Base-by-base conservation (phyloP, 2,888 invertebrate species). In the Acleris literana region DNA sequence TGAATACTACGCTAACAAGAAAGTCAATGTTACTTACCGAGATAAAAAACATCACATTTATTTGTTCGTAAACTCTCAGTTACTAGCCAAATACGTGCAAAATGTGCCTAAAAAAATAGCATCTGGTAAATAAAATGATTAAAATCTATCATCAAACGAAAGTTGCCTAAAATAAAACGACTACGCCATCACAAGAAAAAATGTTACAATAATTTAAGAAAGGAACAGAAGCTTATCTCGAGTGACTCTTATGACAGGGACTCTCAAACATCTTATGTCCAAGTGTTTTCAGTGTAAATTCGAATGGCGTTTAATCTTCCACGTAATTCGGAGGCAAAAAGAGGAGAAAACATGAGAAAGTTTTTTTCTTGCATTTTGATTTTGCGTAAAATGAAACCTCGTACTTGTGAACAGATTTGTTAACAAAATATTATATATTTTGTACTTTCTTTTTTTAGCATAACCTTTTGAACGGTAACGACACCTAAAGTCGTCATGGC, bases 231-330 rank as follows among this genome's bases (percentile, higher is more conserved):
- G 72, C 75, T 78, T 76, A 71, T 74, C 74, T 73, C 69, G 60
- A 79, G 77, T 72, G 76, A 70, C 76, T 72, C 79, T 79, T 64
- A 62, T 57, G 68, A 69, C 71, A 77, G 76, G 71, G 73, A 72
- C 69, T 68, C 71, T 74, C 74, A 70, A 71, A 72, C 68, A 57
- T 68, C 66, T 71, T 63, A 64, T 65, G 65, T 51, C 69, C 69
- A 54, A 70, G 71, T 66, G 70, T 55, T 68, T 58, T 69, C 66
- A 53, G 60, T 68, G 57, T 59, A 46, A 64, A 66, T 65, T 65
- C 65, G 48, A 61, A 65, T 62, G 61, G 57, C 65, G 54, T 64
- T 68, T 64, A 68, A 68, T 63, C 67, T 59, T 63, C 49, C 48
- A 51, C 43, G 58, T 67, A 59, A 67, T 67, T 61, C 48, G 52